Percentiles rank a stretch among this genome's conserved stretches.
Conservation (phyloP, 1,140 invertebrate species). For the Calliopsis andreniformis region DNA sequence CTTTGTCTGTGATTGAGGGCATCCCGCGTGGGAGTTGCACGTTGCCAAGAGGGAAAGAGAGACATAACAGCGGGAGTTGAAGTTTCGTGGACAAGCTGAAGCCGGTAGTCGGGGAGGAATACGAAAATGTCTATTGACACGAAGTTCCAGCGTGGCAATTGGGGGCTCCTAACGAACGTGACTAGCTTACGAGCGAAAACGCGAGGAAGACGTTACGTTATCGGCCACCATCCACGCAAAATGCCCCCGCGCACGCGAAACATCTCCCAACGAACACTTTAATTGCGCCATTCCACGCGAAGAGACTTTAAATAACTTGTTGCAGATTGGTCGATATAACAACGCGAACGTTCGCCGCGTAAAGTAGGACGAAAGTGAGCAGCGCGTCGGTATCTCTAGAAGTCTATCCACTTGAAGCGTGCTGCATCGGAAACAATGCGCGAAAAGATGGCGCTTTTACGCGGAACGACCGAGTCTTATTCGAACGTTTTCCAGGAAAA, state of each 20-base stretch:
- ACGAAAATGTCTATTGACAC: too few relatives aligned
- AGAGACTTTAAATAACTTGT: conserved; percentile 54
- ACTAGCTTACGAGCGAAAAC: background rate
- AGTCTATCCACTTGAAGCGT: conserved; percentile 5
- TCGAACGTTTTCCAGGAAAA: background rate
- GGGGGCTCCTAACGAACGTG: too few relatives aligned
- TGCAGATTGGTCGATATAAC: conserved; percentile 48
- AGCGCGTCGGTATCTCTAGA: conserved; percentile 20
- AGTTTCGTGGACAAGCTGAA: too few relatives aligned
- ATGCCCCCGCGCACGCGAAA: conserved; percentile 36
- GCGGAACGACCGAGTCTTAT: background rate
- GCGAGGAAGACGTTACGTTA: conserved; percentile 12
- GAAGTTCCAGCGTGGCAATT: too few relatives aligned
- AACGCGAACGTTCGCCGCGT: conserved; percentile 29
- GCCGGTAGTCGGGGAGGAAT: too few relatives aligned
- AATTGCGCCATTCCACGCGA: conserved; percentile 51
- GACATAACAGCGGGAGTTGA: too few relatives aligned
- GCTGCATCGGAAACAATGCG: conserved; percentile 25
- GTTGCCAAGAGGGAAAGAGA: too few relatives aligned
- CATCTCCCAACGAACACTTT: conserved; percentile 39
- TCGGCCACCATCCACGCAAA: background rate
- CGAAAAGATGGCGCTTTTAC: conserved; percentile 10
- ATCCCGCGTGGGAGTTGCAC: too few relatives aligned
- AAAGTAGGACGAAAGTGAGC: conserved; percentile 39
- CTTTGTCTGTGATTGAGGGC: too few relatives aligned